Conservation (phyloP, 2,113 vertebrate species). For the Ahaetulla prasina region DNA sequence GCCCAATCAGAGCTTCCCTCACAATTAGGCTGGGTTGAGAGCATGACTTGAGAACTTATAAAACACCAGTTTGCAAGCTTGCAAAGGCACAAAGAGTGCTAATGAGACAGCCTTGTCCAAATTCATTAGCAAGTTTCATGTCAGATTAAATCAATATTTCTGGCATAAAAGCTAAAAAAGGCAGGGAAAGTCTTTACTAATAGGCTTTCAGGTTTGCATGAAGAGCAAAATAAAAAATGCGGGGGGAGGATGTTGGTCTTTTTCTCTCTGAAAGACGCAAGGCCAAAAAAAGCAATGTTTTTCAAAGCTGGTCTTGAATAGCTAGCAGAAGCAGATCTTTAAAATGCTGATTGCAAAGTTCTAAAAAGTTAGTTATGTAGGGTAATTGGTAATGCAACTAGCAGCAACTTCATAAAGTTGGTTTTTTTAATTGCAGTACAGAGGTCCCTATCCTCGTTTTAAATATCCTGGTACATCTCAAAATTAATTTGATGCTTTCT, state of each 20-base stretch:
- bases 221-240: conserved; percentile 12
- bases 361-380: not conserved
- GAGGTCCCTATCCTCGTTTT: not conserved
- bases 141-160: conserved; percentile 54
- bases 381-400: not conserved
- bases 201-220: conserved; percentile 50
- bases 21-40: conserved; percentile 37
- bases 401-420: no score
- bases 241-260: not conserved
- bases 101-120: conserved; percentile 49
- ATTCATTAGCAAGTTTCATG: conserved; percentile 52
- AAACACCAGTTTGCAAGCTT: conserved; percentile 40
- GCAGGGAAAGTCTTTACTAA: conserved; percentile 39
- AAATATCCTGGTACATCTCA: not conserved
- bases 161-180: conserved; percentile 46
- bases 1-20: not conserved
- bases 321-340: not conserved
- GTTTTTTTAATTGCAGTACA: not conserved
- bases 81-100: conserved; percentile 51
- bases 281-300: not conserved
- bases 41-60: conserved; percentile 15
- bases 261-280: not conserved
- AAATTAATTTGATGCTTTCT: not conserved
- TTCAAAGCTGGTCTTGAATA: not conserved
- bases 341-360: conserved; percentile 4